Conservation (phyloP, 1,140 invertebrate species). For the Zaprionus davidi region DNA sequence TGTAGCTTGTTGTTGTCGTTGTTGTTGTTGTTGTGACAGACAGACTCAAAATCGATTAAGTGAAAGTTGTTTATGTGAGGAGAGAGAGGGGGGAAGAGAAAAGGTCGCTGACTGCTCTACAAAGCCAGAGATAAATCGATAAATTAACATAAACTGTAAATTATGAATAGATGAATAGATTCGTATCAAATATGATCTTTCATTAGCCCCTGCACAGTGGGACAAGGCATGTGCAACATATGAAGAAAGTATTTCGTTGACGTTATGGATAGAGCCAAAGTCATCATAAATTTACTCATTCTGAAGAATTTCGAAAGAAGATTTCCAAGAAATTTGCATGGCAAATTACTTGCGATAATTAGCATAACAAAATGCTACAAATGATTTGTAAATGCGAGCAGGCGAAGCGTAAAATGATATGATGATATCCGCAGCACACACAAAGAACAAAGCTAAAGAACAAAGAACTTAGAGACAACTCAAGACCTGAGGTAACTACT, state of each 20-base stretch:
- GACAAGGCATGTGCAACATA: background rate
- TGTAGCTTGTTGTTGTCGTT: background rate
- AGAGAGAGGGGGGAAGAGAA: background rate
- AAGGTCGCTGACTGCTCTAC: constrained; percentile 31
- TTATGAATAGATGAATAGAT: constrained; percentile 31
- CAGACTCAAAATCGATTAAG: constrained; percentile 24
- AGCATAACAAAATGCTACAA: constrained; percentile 39
- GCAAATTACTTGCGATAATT: constrained; percentile 39
- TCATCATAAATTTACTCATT: too few relatives aligned
- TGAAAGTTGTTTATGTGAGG: constrained; percentile 34
- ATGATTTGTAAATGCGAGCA: constrained; percentile 33
- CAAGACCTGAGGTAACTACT: too few relatives aligned
- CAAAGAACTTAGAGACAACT: background rate
- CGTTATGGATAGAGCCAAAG: too few relatives aligned
- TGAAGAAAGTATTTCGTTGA: background rate
- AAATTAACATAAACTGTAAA: constrained; percentile 49
- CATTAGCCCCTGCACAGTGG: constrained; percentile 28
- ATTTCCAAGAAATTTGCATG: constrained; percentile 37
- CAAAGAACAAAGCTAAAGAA: background rate
- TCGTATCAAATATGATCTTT: constrained; percentile 20
- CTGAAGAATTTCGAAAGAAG: constrained; percentile 10
- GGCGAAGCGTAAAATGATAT: constrained; percentile 50
- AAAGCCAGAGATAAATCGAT: constrained; percentile 23
- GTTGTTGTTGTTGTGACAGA: constrained; percentile 4
- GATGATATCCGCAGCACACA: background rate